A percentile compares a stretch with the other conserved stretches of the same genome.
These are phyloP conservation scores for Mimumesa dahlbomi DNA, from an alignment of 2,888 invertebrate genomes.

Conservation along the genomic window DNA sequence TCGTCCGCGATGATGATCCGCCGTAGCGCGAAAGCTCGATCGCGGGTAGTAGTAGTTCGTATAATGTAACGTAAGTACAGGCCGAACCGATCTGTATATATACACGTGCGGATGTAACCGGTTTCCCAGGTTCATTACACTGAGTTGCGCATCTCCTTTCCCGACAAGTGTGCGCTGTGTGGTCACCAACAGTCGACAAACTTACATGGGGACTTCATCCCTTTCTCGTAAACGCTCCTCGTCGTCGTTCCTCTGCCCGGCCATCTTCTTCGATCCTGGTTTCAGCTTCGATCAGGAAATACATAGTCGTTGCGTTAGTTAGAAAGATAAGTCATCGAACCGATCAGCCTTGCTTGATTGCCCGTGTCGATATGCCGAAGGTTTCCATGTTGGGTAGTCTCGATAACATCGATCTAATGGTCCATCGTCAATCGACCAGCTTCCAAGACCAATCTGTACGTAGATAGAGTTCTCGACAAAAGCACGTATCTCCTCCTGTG, in stretches of 20 bases:
- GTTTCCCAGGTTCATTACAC: constrained; percentile 80
- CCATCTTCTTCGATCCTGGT: constrained; percentile 42
- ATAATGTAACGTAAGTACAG: constrained; percentile 66
- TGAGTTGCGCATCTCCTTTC: constrained; percentile 77
- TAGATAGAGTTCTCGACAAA: background rate
- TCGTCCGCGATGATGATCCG: constrained; percentile 8
- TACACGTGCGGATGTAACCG: constrained; percentile 76
- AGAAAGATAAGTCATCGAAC: constrained; percentile 61
- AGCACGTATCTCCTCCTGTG: background rate
- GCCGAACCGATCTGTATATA: constrained; percentile 71
- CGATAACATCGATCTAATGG: constrained; percentile 55
- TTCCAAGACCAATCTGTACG: constrained; percentile 20
- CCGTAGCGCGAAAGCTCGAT: constrained; percentile 56
- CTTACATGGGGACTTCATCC: constrained; percentile 66
- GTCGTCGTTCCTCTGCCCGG: constrained; percentile 18
- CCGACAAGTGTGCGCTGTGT: constrained; percentile 73
- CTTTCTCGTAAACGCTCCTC: constrained; percentile 61
- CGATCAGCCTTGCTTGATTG: constrained; percentile 48
- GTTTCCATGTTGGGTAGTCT: constrained; percentile 21
- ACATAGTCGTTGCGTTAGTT: constrained; percentile 34
- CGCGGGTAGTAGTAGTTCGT: constrained; percentile 51
- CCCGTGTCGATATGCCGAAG: constrained; percentile 28
- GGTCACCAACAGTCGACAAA: constrained; percentile 65
- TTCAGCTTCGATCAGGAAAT: constrained; percentile 53
- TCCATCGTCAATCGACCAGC: constrained; percentile 38